These are phyloP conservation scores for Gila robusta DNA, from an alignment of 2,797 vertebrate genomes.

Conservation along the genomic window DNA sequence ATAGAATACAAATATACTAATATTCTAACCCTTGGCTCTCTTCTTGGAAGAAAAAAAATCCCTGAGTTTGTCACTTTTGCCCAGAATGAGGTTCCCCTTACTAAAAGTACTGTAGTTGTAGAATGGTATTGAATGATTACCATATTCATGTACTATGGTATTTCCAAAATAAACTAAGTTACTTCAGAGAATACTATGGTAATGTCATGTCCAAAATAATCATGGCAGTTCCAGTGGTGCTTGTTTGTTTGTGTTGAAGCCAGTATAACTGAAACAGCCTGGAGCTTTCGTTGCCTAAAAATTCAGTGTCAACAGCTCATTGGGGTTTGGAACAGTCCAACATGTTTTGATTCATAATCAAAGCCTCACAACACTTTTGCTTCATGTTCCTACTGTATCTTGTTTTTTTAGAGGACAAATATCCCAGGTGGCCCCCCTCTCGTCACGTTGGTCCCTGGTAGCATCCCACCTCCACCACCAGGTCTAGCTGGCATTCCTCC, in stretches of 20 bases:
- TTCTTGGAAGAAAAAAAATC: too few relatives aligned
- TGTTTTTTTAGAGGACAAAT: constrained; percentile 45
- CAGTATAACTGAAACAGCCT: not conserved
- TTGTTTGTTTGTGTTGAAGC: not conserved
- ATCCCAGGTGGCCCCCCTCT: constrained; percentile 61
- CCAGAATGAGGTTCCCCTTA: not conserved
- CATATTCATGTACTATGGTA: not conserved
- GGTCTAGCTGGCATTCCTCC: constrained; percentile 71
- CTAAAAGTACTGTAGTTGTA: not conserved
- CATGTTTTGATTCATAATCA: not conserved
- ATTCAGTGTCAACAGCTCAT: not conserved
- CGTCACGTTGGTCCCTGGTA: constrained; percentile 74
- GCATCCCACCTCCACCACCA: constrained; percentile 71
- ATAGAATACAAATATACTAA: too few relatives aligned
- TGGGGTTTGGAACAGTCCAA: not conserved
- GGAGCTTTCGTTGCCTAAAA: not conserved
- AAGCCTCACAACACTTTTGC: not conserved
- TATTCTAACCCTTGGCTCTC: too few relatives aligned
- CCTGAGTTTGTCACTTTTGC: not conserved
- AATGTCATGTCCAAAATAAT: not conserved
- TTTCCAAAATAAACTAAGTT: not conserved
- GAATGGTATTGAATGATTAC: not conserved
- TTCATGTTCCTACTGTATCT: not conserved
- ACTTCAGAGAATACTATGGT: not conserved
- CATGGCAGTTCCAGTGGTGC: not conserved